These are phyloP conservation scores for Taxidea taxus DNA, from an alignment of 2,113 vertebrate species.

Conservation along the genomic window DNA sequence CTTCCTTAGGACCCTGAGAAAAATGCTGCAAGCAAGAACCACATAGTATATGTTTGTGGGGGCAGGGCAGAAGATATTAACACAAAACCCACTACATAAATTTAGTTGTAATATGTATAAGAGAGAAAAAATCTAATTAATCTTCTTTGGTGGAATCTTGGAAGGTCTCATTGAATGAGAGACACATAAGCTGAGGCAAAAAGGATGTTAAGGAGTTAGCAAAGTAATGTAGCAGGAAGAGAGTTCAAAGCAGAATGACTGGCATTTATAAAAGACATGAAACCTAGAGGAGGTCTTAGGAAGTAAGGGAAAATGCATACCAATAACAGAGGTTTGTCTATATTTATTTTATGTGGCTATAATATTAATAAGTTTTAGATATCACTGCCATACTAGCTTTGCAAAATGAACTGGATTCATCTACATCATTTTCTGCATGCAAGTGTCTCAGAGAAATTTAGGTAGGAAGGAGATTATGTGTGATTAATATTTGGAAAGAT, in stretches of 20 bases:
- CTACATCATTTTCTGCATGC: not conserved
- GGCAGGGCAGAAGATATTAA: not conserved
- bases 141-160: not conserved
- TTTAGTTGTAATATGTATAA: not conserved
- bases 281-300: not conserved
- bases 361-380: not conserved
- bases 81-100: not conserved
- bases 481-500: not conserved
- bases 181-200: not conserved
- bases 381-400: not conserved
- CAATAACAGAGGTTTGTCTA: not conserved
- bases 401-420: not conserved
- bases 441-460: not conserved
- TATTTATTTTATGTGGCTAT: not conserved
- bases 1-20: not conserved
- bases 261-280: not conserved
- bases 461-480: not conserved
- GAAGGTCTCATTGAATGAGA: not conserved
- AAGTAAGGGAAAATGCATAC: not conserved
- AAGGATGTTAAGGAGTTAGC: not conserved
- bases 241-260: not conserved
- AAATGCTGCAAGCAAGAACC: not conserved
- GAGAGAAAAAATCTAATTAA: not conserved
- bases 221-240: not conserved
- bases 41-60: not conserved